These are phyloP conservation scores for Microplitis demolitor DNA, from an alignment of 1,140 invertebrate genomes.

Conservation along the genomic window DNA sequence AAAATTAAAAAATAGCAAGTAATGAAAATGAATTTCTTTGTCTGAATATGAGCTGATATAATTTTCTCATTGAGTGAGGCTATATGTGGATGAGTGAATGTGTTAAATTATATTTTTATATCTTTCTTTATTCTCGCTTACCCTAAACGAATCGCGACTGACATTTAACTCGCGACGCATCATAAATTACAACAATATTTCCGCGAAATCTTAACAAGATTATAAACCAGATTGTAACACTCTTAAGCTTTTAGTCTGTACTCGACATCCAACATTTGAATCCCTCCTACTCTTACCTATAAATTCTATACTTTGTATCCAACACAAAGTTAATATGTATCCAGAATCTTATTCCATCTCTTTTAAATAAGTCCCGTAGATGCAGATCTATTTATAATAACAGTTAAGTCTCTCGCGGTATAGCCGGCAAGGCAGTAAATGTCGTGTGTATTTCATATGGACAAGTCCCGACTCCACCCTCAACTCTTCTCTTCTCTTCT, in stretches of 20 bases:
- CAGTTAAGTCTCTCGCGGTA: constrained; percentile 52
- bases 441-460: constrained; percentile 63
- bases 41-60: too few relatives aligned
- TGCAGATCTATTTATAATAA: constrained; percentile 59
- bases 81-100: too few relatives aligned
- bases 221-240: constrained; percentile 57
- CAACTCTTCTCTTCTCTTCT: not conserved
- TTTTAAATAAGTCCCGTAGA: constrained; percentile 16
- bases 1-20: too few relatives aligned
- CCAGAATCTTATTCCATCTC: too few relatives aligned
- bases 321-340: not conserved
- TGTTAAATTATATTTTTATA: too few relatives aligned
- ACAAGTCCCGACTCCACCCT: constrained; percentile 44
- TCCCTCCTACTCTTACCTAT: constrained; percentile 1
- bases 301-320: constrained; percentile 24
- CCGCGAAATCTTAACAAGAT: constrained; percentile 63
- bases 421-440: constrained; percentile 59
- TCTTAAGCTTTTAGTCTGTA: constrained; percentile 14
- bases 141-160: constrained; percentile 29
- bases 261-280: not conserved
- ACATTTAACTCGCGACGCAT: constrained; percentile 55
- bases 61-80: too few relatives aligned
- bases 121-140: not conserved
- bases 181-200: constrained; percentile 62
- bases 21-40: too few relatives aligned